Evolutionary conservation across 2,888 invertebrate genomes (phyloP).

Genomic region (Masnerella sp.): DNA sequence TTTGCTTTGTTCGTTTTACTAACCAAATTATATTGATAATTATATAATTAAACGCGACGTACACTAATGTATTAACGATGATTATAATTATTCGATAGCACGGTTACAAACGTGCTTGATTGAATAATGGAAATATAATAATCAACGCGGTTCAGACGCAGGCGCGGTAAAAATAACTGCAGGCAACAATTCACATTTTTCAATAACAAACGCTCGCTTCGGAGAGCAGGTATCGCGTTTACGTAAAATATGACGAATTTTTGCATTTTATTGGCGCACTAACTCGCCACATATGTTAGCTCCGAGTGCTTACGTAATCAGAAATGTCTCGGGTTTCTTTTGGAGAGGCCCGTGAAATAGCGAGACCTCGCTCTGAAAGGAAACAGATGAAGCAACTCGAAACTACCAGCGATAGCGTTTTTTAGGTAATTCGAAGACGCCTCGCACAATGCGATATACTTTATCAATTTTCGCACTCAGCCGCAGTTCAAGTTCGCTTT

Average conservation of each 20-base stretch:
- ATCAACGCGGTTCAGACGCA: no score
- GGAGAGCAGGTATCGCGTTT: constrained; percentile 2
- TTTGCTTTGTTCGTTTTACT: no score
- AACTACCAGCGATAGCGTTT: constrained; percentile 47
- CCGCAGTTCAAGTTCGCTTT: no score
- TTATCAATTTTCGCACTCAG: constrained; percentile 37
- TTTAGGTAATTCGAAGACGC: constrained; percentile 40
- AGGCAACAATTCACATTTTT: constrained; percentile 14
- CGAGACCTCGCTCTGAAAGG: constrained; percentile 40
- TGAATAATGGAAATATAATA: constrained; percentile 4
- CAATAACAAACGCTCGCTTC: constrained; percentile 1
- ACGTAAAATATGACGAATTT: constrained; percentile 36
- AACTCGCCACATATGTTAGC: constrained; percentile 10
- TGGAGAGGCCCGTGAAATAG: constrained; percentile 22
- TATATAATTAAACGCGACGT: constrained; percentile 10
- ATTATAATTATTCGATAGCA: constrained; percentile 8
- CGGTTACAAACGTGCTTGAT: constrained; percentile 2
- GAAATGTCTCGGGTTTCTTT: constrained; percentile 48
- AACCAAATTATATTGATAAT: constrained; percentile 17
- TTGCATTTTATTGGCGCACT: constrained; percentile 44
- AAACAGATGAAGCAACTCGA: constrained; percentile 54
- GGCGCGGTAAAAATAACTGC: background rate
- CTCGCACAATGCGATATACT: constrained; percentile 33
- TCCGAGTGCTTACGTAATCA: constrained; percentile 50
- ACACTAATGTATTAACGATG: constrained; percentile 13